Conservation (phyloP, 2,888 invertebrate genomes). For the Isoperla grammatica region DNA sequence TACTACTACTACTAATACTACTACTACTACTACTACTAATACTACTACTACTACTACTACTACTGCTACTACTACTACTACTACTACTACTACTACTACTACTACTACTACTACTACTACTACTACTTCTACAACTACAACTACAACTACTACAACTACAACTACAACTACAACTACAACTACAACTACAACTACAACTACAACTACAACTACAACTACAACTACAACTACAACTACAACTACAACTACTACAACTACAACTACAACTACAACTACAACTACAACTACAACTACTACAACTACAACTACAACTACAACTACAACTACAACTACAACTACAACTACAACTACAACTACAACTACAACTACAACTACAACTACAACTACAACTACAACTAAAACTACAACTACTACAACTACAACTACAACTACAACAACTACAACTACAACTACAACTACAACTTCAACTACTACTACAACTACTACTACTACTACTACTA, state of each 20-base stretch:
- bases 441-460: no score
- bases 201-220: background rate
- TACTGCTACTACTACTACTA: conserved; percentile 10
- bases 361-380: no score
- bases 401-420: no score
- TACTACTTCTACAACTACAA: background rate
- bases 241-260: background rate
- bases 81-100: conserved; percentile 2
- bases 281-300: background rate
- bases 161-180: background rate
- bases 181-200: background rate
- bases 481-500: no score
- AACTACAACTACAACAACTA: no score
- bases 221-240: background rate
- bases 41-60: conserved; percentile 3
- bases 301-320: background rate
- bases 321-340: no score
- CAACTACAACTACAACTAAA: no score
- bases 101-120: conserved; percentile 4
- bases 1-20: no score
- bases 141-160: background rate
- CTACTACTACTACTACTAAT: no score
- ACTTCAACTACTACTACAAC: no score
- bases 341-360: no score
- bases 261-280: background rate